These are phyloP conservation scores for Parnassius apollo DNA, from an alignment of 2,888 invertebrate species.

Conservation along the genomic window DNA sequence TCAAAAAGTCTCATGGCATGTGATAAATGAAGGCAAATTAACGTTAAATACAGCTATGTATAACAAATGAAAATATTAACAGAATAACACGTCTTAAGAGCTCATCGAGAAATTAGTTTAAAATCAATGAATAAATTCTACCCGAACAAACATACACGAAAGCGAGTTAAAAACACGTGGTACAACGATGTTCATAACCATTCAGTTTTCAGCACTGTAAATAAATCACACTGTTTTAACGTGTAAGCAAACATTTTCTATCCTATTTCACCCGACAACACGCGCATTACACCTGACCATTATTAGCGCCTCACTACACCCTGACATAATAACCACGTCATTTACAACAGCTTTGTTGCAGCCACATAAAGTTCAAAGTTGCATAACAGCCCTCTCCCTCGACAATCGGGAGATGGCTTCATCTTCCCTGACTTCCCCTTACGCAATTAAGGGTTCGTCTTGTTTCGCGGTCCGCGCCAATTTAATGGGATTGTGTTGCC, in stretches of 20 bases:
- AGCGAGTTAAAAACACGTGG: no score
- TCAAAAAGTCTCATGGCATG: no score
- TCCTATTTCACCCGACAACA: constrained; percentile 11
- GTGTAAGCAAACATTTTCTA: constrained; percentile 16
- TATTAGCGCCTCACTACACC: constrained; percentile 1
- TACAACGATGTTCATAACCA: no score
- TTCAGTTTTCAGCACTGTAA: background rate
- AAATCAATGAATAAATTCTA: no score
- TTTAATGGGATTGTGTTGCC: constrained; percentile 50
- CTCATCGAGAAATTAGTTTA: no score
- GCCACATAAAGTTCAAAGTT: constrained; percentile 1
- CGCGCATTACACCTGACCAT: constrained; percentile 6
- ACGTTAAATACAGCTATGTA: no score
- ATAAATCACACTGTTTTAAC: background rate
- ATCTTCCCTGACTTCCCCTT: constrained; percentile 51
- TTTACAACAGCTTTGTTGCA: background rate
- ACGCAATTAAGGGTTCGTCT: constrained; percentile 54
- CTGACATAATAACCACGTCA: background rate
- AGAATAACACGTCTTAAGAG: no score
- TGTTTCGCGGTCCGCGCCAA: constrained; percentile 56
- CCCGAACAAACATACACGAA: no score
- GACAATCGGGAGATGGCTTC: constrained; percentile 50
- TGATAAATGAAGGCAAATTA: no score
- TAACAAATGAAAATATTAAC: no score
- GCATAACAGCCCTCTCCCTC: background rate